Evolutionary conservation across 1,140 invertebrate species (phyloP), one percentile per base, ranked within the genome.

Genomic region (Rhagoletis pomonella): DNA sequence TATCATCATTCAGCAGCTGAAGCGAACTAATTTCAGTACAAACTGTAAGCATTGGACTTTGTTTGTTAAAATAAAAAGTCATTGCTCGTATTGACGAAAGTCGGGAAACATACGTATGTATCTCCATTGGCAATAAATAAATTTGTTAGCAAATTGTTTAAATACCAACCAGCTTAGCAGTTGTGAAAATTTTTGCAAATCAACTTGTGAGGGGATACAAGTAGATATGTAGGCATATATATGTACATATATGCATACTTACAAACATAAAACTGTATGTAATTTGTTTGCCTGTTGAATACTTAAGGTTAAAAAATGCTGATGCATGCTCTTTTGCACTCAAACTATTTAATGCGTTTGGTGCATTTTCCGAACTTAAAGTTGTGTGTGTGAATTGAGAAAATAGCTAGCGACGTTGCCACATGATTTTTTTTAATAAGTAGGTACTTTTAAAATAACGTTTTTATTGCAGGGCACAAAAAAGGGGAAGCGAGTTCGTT

Each of bases 1-100:
- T 87, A 87, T 84, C 60, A 58, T 85, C 64, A 81, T 81, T 87
- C 42, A 64, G 60, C 60, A 17, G 47, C 85, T 86, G 42, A 50
- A 64, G 50, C 65, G 60, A 44, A 17, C 64, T 81, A 67, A 55
- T 86, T 67, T 67, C 44, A 67, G 29, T 86, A 55, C 29, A 29
- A 29, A 29, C 47, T 86, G n/a, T 39, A 55, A 58, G 67, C 29
- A 55, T 42, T 81, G 55, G 47, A 55, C 77, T 47, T 85, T 87
- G 58, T 85, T 87, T 69, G 29, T 65, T 85, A 29, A 4, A 44
- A 73, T 6, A 77, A 4, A 2, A 14, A 4, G 12, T 62, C 60
- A 62, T 4, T 14, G 17, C 60, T 62, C 19, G 3, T 3, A 55
- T 50, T 9, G 44, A 81, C 44, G n/a, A 19, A 29, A 29, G 17